phyloP scores from a whole-genome alignment of 2,113 vertebrate species.

The Rhabdomys dilectus region DNA sequence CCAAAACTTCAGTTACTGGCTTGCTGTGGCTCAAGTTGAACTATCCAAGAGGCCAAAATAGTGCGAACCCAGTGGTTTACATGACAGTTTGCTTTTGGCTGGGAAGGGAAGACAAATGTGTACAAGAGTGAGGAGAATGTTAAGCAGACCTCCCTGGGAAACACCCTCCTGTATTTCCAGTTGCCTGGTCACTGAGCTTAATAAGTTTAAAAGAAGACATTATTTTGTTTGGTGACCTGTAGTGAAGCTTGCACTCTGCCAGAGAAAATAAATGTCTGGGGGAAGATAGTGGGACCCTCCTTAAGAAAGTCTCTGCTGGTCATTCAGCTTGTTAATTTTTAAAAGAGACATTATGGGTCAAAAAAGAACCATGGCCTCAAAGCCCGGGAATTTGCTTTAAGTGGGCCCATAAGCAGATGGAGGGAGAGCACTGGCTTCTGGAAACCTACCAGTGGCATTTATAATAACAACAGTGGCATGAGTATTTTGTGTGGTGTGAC shows the following conservation, averaged over 20 bases:
- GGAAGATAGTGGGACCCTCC: conserved; percentile 49
- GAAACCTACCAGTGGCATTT: conserved; percentile 40
- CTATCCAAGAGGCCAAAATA: conserved; percentile 33
- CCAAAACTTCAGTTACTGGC: conserved; percentile 35
- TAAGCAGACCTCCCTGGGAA: conserved; percentile 61
- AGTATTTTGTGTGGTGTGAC: neutral
- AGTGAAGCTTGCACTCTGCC: conserved; percentile 62
- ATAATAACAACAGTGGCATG: conserved; percentile 32
- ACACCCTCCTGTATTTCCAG: conserved; percentile 42
- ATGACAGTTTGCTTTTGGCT: conserved; percentile 33
- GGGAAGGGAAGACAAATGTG: conserved; percentile 36
- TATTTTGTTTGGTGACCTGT: conserved; percentile 66
- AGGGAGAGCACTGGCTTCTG: neutral
- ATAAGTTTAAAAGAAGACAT: conserved; percentile 72
- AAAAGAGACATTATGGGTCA: conserved; percentile 38
- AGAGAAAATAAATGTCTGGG: conserved; percentile 70
- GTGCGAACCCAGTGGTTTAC: neutral
- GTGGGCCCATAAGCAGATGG: neutral
- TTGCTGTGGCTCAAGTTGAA: conserved; percentile 12
- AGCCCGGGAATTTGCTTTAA: conserved; percentile 14
- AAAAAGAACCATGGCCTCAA: neutral
- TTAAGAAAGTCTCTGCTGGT: conserved; percentile 65
- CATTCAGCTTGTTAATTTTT: conserved; percentile 60
- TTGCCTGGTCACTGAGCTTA: conserved; percentile 57
- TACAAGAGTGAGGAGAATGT: neutral